phyloP scores from a whole-genome alignment of 2,113 vertebrate genomes.

The Pelmatolapia mariae region DNA sequence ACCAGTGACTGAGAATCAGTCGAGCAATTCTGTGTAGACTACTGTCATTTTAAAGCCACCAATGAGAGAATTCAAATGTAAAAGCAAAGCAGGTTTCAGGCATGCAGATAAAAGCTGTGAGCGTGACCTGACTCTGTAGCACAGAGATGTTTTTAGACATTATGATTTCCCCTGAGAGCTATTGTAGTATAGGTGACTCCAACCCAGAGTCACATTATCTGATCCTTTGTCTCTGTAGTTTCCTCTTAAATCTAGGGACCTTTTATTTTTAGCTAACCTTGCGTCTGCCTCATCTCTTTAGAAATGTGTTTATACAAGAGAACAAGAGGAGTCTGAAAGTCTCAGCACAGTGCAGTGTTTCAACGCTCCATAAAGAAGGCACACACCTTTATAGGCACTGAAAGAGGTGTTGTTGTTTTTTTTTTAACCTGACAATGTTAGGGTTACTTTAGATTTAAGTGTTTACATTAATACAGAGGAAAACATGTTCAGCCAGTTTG shows the following conservation, averaged over 20 bases:
- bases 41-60: background rate
- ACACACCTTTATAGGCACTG: background rate
- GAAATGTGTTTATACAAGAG: background rate
- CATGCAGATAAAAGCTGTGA: background rate
- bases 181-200: background rate
- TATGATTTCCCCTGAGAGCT: background rate
- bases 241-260: background rate
- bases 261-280: background rate
- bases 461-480: background rate
- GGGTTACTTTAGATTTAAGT: no score
- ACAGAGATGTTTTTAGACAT: fast-evolving
- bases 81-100: background rate
- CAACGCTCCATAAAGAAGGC: background rate
- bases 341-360: background rate
- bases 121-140: background rate
- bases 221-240: background rate
- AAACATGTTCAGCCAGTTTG: background rate
- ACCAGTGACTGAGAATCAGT: background rate
- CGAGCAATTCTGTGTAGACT: background rate
- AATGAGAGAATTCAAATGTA: background rate
- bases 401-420: background rate
- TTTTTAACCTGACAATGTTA: background rate
- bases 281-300: background rate
- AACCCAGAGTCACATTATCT: background rate
- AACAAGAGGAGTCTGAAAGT: background rate